These are phyloP conservation scores for Rhynchonycteris naso DNA, from an alignment of 2,797 vertebrate species.

Conservation along the genomic window DNA sequence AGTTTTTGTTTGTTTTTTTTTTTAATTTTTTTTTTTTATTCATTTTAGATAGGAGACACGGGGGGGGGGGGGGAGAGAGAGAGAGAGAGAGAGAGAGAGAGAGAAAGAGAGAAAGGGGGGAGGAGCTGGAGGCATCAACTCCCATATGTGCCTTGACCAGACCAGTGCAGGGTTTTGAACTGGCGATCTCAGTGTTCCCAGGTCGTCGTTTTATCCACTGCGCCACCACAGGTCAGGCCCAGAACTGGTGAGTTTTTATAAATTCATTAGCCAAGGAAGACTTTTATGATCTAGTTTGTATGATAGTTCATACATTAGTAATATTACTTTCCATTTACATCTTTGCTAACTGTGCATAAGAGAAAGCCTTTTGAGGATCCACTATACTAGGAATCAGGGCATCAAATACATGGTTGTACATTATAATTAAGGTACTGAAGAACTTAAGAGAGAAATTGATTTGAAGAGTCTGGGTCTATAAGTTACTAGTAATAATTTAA, in stretches of 20 bases:
- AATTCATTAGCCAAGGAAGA: not conserved
- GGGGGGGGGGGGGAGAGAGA: no score
- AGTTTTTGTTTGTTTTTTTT: no score
- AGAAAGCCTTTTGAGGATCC: not conserved
- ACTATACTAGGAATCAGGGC: not conserved
- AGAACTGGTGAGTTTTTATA: not conserved
- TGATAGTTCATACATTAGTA: not conserved
- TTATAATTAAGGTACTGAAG: not conserved
- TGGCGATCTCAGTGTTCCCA: no score
- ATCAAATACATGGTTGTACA: accelerated
- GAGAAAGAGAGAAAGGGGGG: no score
- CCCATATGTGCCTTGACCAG: no score
- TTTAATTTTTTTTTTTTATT: no score
- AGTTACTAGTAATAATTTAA: not conserved
- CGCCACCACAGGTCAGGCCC: no score
- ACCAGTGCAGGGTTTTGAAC: no score
- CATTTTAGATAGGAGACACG: no score
- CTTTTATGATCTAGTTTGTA: not conserved
- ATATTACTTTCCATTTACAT: not conserved
- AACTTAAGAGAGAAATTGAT: not conserved
- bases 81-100: no score
- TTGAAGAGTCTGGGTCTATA: not conserved
- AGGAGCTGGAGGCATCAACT: no score
- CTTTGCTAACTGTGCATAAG: not conserved
- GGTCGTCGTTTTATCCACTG: no score